A percentile compares a stretch with the other conserved stretches of the same genome.
Conservation (phyloP, 1,140 invertebrate species). For the Drosophila suzukii region DNA sequence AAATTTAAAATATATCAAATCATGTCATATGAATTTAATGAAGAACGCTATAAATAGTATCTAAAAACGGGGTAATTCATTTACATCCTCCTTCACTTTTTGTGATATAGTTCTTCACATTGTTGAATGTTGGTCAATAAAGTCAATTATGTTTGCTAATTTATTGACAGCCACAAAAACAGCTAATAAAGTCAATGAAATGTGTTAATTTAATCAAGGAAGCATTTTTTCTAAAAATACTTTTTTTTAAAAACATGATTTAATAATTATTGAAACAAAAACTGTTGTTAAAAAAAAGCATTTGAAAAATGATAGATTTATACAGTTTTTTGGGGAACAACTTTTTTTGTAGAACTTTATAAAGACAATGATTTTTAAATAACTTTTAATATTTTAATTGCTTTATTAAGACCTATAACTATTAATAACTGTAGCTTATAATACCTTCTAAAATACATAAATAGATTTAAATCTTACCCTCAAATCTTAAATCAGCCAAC, state of each 20-base stretch:
- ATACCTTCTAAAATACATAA: no score
- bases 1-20: neutral
- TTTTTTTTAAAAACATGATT: neutral
- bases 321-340: no score
- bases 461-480: no score
- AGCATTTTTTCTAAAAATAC: neutral
- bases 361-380: neutral
- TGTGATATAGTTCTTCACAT: neutral
- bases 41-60: neutral
- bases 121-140: neutral
- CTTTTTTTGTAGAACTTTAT: no score
- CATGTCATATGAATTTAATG: neutral
- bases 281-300: neutral
- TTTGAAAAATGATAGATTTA: neutral
- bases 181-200: slow-evolving; percentile 9
- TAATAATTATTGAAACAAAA: neutral
- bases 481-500: no score
- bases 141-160: slow-evolving; percentile 8
- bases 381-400: no score
- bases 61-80: neutral
- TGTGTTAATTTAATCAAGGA: slow-evolving; percentile 4
- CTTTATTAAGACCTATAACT: no score
- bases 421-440: no score
- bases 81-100: neutral
- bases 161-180: neutral